These are phyloP conservation scores for Leptopilina boulardi DNA, from an alignment of 1,140 invertebrate species.

Conservation along the genomic window DNA sequence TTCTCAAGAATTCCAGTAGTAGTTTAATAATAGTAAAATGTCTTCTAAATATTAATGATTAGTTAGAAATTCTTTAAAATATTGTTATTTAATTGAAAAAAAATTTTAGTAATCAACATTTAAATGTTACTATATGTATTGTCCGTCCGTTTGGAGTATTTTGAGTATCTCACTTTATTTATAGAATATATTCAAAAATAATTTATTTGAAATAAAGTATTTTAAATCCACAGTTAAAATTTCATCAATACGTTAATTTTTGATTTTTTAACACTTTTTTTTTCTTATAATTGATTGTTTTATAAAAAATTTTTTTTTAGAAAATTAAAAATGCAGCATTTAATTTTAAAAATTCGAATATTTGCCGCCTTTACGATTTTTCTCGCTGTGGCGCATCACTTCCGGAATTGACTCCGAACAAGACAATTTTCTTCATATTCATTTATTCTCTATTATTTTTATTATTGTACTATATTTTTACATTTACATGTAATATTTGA, in stretches of 20 bases:
- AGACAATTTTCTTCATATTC: no score
- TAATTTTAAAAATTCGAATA: not conserved
- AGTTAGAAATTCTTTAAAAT: not conserved
- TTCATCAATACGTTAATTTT: not conserved
- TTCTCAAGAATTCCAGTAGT: no score
- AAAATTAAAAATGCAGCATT: no score
- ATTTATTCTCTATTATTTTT: no score
- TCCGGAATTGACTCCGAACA: no score
- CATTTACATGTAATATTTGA: no score
- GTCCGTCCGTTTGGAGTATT: slow-evolving; percentile 24
- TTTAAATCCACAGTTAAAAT: slow-evolving; percentile 18
- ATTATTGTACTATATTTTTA: no score
- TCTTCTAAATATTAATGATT: no score
- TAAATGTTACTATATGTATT: slow-evolving; percentile 24
- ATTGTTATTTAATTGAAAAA: not conserved
- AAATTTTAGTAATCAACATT: slow-evolving; percentile 3
- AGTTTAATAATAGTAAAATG: no score
- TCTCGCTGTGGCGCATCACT: no score
- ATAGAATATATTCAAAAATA: slow-evolving; percentile 17
- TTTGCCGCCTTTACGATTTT: no score
- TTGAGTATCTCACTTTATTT: slow-evolving; percentile 20
- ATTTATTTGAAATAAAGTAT: slow-evolving; percentile 27
- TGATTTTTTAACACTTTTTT: not conserved
- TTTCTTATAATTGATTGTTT: not conserved
- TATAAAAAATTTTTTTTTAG: no score